Base-by-base conservation (phyloP, 2,888 invertebrate genomes). In the Paralinhomoeus sp. region DNA sequence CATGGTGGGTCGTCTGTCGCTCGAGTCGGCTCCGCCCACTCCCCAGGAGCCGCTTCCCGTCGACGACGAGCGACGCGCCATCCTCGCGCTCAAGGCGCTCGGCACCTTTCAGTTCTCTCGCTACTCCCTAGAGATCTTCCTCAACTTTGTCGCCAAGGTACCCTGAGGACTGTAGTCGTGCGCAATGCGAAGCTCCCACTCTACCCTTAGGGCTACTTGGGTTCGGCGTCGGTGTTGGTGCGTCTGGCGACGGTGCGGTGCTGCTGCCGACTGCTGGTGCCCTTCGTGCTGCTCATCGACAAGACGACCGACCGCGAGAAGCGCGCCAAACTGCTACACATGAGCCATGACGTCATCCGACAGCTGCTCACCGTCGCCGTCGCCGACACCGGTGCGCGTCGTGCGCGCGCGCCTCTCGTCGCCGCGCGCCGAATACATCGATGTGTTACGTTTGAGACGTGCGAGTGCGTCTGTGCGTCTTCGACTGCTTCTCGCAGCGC, bases 211-310 rank as follows among this genome's bases (percentile, higher is more conserved):
- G 54, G 57, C 21, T 58, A 58, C 42, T 68, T 97, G 38, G 77
- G 76, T 18, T 81, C 81, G 31, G 31, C 31, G 49, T 78, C 82
- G 55, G 79, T 80, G 52, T 84, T 87, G 62, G 77, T 97, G 13
- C 73, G 84, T 23, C 66, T 91, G 49, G 89, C 93, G 67, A 83
- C 93, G 17, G 93, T 97, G 0, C 75, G 79, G 60, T 91, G 91
- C 0, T 83, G 89, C 56, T 83, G 84, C 18, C 75, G 81, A 44
- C 70, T 97, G 20, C 68, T 97, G 22, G 75, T 81, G 48, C 75
- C 87, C 48, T 78, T 85, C 1, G 75, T 84, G 24, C 71, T 73
- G 47, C 49, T 53, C 7, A 47, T 46, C 34, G 51, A 54, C 21
- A 37, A 43, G 21, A n/a, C 36, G 42, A 40, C 15, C 43, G 48